Evolutionary conservation across 2,888 invertebrate species (phyloP).

Genomic region (Deroplatys truncata): DNA sequence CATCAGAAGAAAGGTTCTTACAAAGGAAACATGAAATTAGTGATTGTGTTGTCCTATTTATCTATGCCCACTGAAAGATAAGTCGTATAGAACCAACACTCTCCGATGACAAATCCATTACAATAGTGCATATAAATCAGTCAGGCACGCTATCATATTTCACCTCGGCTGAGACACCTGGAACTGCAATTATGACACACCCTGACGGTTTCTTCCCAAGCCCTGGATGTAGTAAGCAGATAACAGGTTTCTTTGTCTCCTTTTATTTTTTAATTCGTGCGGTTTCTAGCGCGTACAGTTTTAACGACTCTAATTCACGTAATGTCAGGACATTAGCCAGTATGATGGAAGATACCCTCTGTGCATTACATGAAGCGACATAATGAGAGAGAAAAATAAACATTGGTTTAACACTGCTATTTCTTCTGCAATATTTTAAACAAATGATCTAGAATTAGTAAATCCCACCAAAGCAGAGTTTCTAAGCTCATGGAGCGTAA

Average conservation of each 20-base stretch:
- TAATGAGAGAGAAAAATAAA: no score
- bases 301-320: conserved; percentile 15
- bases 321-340: background rate
- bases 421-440: no score
- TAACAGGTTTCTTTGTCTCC: background rate
- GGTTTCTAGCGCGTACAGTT: background rate
- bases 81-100: background rate
- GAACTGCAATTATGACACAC: background rate
- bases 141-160: background rate
- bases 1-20: no score
- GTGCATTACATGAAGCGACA: no score
- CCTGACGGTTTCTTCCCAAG: background rate
- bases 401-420: no score
- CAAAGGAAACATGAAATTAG: no score
- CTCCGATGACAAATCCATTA: background rate
- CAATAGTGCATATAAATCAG: background rate
- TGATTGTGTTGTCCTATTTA: no score
- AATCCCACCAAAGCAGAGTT: no score
- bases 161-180: background rate
- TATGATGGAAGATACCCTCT: background rate
- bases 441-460: no score
- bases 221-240: background rate
- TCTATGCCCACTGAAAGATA: no score
- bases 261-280: conserved; percentile 6
- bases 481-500: no score